Evolutionary conservation across 2,888 invertebrate genomes (phyloP).

Genomic region (Gandaritis pyraliata): DNA sequence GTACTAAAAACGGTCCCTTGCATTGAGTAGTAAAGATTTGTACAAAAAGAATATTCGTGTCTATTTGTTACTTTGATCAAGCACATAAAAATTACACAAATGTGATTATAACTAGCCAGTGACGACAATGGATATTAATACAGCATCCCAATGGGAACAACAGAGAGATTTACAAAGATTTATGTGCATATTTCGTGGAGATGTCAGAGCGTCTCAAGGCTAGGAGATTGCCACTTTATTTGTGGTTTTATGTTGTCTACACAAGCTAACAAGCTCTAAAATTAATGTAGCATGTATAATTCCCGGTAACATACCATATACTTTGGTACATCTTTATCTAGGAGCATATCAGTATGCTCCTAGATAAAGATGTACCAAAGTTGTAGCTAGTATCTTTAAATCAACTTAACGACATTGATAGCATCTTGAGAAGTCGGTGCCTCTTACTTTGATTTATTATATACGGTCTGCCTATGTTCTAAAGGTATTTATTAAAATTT

Average conservation of each 20-base stretch:
- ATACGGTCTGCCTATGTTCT: too few relatives aligned
- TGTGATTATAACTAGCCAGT: conserved; percentile 45
- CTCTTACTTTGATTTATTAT: too few relatives aligned
- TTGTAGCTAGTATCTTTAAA: not conserved
- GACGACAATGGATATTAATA: conserved; percentile 44
- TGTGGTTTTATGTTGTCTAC: conserved; percentile 29
- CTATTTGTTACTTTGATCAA: not conserved
- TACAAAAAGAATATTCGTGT: not conserved
- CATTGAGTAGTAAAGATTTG: too few relatives aligned
- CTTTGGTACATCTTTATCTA: too few relatives aligned
- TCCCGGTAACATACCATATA: conserved; percentile 3
- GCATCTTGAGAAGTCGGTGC: too few relatives aligned
- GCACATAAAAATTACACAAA: conserved; percentile 29
- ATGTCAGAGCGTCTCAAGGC: conserved; percentile 62
- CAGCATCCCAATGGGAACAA: conserved; percentile 49
- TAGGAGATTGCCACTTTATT: conserved; percentile 43
- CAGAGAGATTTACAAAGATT: conserved; percentile 65
- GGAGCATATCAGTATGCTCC: not conserved
- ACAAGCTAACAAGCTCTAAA: conserved; percentile 23
- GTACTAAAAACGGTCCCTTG: too few relatives aligned
- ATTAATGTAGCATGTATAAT: not conserved
- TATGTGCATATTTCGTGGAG: conserved; percentile 61
- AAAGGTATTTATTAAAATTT: too few relatives aligned
- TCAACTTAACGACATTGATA: too few relatives aligned
- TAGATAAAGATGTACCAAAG: not conserved